Evolutionary conservation across 2,797 vertebrate species (phyloP).

Genomic region (Megaceryle alcyon): DNA sequence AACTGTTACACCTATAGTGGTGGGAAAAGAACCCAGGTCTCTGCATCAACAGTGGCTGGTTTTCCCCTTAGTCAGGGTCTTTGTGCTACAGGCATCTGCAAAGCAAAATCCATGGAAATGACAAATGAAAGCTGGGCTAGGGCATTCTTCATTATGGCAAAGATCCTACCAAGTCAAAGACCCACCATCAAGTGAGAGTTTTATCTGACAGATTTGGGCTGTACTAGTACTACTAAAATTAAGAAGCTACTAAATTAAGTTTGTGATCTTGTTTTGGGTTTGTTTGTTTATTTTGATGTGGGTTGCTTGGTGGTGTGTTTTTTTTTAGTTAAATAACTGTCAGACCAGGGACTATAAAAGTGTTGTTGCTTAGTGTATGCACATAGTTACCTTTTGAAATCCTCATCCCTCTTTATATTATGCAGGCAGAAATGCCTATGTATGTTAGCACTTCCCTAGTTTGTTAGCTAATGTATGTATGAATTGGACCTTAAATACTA

Average conservation of each 20-base stretch:
- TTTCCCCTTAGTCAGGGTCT: background rate
- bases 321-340: background rate
- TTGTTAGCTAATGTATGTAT: background rate
- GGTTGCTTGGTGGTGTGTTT: too few species aligned
- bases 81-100: background rate
- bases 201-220: background rate
- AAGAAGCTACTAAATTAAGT: background rate
- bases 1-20: background rate
- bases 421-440: background rate
- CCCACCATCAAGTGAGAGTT: background rate
- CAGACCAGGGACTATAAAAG: background rate
- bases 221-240: background rate
- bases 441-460: background rate
- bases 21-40: background rate
- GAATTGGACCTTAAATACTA: background rate
- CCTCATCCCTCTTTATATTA: background rate
- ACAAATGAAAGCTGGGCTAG: background rate
- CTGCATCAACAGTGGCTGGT: accelerated
- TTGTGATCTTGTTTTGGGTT: background rate
- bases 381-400: background rate
- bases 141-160: background rate
- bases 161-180: background rate
- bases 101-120: background rate
- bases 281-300: background rate
- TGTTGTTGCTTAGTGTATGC: background rate